Evolutionary conservation across 2,113 vertebrate species (phyloP).

Genomic region (Hyaena hyaena): DNA sequence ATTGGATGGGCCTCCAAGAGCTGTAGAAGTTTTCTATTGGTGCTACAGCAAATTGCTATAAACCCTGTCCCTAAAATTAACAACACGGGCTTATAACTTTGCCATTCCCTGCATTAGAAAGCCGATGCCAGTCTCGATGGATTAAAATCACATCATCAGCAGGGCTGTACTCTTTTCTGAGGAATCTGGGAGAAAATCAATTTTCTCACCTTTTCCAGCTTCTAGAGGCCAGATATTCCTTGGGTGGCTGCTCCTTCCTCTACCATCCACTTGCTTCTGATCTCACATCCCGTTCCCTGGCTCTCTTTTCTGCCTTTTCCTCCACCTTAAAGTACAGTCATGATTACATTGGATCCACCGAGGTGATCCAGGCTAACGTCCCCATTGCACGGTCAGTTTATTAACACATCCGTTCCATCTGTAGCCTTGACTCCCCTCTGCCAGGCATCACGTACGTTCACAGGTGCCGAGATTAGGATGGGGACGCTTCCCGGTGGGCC

Average conservation of each 20-base stretch:
- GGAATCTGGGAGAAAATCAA: not conserved
- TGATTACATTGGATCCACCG: no score
- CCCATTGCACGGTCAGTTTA: not conserved
- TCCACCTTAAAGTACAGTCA: not conserved
- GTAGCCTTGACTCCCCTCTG: fast-evolving
- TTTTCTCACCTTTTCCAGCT: not conserved
- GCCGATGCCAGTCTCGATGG: fast-evolving
- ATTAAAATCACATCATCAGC: no score
- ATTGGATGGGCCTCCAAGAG: not conserved
- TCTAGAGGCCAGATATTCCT: fast-evolving
- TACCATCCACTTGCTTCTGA: no score
- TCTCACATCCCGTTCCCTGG: not conserved
- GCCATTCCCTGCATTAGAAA: not conserved
- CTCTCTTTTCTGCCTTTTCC: not conserved
- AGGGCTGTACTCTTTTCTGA: not conserved
- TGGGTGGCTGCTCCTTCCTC: not conserved
- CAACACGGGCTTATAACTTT: not conserved
- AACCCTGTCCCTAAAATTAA: not conserved
- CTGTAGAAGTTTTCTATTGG: not conserved
- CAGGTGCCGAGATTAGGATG: fast-evolving
- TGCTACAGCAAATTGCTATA: no score
- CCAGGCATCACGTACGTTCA: fast-evolving
- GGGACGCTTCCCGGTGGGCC: fast-evolving
- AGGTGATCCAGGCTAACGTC: fast-evolving
- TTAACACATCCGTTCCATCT: not conserved